These are phyloP conservation scores for Cichlasoma orientale DNA, from an alignment of 2,797 vertebrate species.

Conservation along the genomic window DNA sequence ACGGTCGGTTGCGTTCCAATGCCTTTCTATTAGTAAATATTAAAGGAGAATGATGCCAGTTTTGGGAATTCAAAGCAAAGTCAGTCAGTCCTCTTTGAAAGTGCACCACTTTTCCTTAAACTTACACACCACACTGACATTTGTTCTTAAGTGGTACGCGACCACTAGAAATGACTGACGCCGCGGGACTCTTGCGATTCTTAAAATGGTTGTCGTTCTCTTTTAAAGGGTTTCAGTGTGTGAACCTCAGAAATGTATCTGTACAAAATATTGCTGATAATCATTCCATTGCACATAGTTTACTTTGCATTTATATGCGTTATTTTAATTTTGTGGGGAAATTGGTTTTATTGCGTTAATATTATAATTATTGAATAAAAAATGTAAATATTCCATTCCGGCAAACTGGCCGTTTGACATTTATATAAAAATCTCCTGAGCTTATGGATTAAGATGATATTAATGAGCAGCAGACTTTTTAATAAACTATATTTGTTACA, in stretches of 20 bases:
- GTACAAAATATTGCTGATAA: conserved; percentile 82
- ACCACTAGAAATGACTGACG: background rate
- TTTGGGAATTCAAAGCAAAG: background rate
- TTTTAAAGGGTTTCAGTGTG: conserved; percentile 52
- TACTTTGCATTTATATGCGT: conserved; percentile 71
- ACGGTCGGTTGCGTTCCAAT: conserved; percentile 53
- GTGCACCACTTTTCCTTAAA: background rate
- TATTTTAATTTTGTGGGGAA: conserved; percentile 76
- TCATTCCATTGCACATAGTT: conserved; percentile 85
- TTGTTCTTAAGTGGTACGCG: background rate
- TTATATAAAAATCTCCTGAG: conserved; percentile 91
- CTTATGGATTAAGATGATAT: conserved; percentile 86
- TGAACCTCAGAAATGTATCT: conserved; percentile 78
- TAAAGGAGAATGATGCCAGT: conserved; percentile 28
- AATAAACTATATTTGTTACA: conserved; percentile 99
- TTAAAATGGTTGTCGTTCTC: background rate
- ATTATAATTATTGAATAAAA: conserved; percentile 68
- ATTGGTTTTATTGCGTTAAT: conserved; percentile 69
- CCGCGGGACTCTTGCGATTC: background rate
- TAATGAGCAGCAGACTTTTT: conserved; percentile 97
- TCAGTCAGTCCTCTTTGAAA: background rate
- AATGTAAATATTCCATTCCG: conserved; percentile 88
- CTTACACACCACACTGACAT: background rate
- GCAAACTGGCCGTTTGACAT: conserved; percentile 81
- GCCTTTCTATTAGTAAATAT: conserved; percentile 63